Conservation (phyloP, 2,888 invertebrate genomes). For the Epirrhoe alternata region DNA sequence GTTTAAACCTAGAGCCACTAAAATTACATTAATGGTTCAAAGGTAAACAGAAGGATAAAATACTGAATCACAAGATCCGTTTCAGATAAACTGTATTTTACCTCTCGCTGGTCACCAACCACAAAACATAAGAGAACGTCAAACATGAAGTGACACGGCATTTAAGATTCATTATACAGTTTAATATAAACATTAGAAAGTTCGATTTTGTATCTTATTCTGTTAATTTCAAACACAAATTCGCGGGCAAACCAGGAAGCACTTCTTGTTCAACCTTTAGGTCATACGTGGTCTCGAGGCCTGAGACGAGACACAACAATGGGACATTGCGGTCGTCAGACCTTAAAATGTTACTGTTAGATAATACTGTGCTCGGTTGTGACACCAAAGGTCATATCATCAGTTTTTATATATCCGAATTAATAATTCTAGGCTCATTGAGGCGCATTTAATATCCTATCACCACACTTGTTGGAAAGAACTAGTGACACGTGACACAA, state of each 20-base stretch:
- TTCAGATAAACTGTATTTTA: too few species aligned
- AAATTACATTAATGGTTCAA: not conserved
- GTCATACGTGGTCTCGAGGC: conserved; percentile 49
- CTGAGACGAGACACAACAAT: conserved; percentile 20
- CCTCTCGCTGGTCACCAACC: too few species aligned
- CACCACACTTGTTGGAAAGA: not conserved
- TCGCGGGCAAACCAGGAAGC: conserved; percentile 25
- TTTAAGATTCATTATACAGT: not conserved
- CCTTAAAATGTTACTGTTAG: conserved; percentile 20
- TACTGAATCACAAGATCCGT: too few species aligned
- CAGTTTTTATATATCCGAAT: not conserved
- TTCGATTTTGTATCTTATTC: too few species aligned
- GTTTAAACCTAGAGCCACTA: not conserved
- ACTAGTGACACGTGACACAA: too few species aligned
- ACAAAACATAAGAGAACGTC: not conserved
- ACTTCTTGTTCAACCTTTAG: conserved; percentile 45
- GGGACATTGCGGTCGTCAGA: conserved; percentile 35
- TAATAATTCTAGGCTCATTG: too few species aligned
- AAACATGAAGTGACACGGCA: not conserved
- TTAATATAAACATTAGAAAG: not conserved
- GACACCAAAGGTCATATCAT: conserved; percentile 13
- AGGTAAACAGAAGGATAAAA: too few species aligned
- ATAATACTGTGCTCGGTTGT: conserved; percentile 11
- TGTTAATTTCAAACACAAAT: conserved; percentile 3
- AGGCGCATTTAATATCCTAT: not conserved